A percentile compares a stretch with the other conserved stretches of the same genome.
Evolutionary conservation across 2,797 vertebrate species (phyloP).

Genomic region (Heterohyrax brucei): DNA sequence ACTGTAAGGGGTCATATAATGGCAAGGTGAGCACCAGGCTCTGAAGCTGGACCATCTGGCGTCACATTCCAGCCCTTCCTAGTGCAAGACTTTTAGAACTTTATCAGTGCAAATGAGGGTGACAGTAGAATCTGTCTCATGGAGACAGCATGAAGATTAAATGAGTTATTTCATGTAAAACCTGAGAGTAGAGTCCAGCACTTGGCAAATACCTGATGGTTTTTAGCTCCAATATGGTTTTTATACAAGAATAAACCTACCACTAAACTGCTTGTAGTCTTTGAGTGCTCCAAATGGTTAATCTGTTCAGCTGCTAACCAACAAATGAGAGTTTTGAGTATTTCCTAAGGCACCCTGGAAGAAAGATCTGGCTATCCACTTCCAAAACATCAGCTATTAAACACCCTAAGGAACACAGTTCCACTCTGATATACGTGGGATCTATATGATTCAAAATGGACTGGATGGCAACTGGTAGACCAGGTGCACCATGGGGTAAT

Average conservation of each 20-base stretch:
- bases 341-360: neutral
- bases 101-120: neutral
- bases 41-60: neutral
- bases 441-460: neutral
- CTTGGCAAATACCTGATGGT: neutral
- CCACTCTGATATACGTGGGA: neutral
- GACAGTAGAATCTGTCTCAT: neutral
- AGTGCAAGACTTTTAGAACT: neutral
- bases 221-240: neutral
- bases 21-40: neutral
- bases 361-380: neutral
- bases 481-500: rapidly evolving
- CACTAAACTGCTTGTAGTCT: neutral
- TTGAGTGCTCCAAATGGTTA: neutral
- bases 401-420: neutral
- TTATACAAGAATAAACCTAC: neutral
- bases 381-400: neutral
- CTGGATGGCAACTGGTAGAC: neutral
- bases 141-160: neutral
- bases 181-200: neutral
- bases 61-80: neutral
- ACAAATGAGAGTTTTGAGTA: neutral
- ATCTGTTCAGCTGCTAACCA: neutral
- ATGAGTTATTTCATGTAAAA: neutral
- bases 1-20: rapidly evolving